These are phyloP conservation scores for Forbesichthys agassizii DNA, from an alignment of 2,113 vertebrate genomes.

Conservation along the genomic window DNA sequence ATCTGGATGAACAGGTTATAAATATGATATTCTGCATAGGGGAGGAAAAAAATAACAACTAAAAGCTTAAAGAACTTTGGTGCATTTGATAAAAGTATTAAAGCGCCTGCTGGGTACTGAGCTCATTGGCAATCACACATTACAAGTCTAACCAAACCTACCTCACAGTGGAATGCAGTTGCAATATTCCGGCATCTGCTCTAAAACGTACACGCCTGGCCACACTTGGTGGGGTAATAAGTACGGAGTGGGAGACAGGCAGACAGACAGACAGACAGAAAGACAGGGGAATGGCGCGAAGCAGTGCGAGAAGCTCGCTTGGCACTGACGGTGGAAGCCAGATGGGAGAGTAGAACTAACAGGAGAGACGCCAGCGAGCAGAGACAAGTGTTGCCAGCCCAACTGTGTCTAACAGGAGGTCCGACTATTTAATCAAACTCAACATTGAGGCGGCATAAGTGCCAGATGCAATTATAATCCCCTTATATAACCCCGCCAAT, in stretches of 20 bases:
- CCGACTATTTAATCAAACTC: conserved; percentile 78
- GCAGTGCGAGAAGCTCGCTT: conserved; percentile 60
- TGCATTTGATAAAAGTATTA: not conserved
- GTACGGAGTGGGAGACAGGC: conserved; percentile 37
- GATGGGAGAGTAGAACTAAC: conserved; percentile 72
- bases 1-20: conserved; percentile 3
- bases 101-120: not conserved
- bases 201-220: conserved; percentile 9
- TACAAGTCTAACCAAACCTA: not conserved
- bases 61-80: no score
- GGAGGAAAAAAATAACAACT: not conserved
- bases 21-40: conserved; percentile 4
- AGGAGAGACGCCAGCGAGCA: conserved; percentile 71
- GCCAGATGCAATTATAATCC: conserved; percentile 79
- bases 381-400: conserved; percentile 73
- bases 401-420: conserved; percentile 80
- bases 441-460: conserved; percentile 69
- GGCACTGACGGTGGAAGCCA: conserved; percentile 68
- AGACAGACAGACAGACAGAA: conserved; percentile 30
- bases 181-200: not conserved
- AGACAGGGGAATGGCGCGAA: conserved; percentile 39
- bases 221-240: conserved; percentile 17
- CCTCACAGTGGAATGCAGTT: not conserved
- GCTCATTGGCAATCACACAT: not conserved
- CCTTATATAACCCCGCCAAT: conserved; percentile 70